These are phyloP conservation scores for Etheostoma spectabile DNA, from an alignment of 2,113 vertebrate genomes.

Conservation along the genomic window DNA sequence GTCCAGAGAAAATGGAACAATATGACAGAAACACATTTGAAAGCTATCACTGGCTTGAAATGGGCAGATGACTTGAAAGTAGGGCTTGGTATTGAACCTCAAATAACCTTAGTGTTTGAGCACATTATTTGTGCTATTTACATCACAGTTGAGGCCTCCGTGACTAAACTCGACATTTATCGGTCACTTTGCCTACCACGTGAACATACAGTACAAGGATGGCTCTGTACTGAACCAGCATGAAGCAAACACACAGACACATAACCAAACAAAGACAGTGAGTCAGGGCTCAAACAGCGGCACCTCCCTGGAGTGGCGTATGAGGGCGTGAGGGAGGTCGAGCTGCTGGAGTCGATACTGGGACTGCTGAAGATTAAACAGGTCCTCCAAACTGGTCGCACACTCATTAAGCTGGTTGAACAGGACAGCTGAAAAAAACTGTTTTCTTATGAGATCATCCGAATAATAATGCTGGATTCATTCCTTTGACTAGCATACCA, in stretches of 20 bases:
- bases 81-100: background rate
- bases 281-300: conserved; percentile 68
- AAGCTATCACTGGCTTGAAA: background rate
- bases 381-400: conserved; percentile 18
- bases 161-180: conserved; percentile 17
- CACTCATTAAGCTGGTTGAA: conserved; percentile 55
- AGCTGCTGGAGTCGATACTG: conserved; percentile 36
- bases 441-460: conserved; percentile 40
- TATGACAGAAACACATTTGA: background rate
- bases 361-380: conserved; percentile 32
- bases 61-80: background rate
- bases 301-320: conserved; percentile 51
- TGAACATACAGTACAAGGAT: conserved; percentile 44
- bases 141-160: background rate
- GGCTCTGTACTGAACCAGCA: conserved; percentile 18
- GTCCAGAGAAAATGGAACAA: conserved; percentile 12
- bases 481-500: background rate
- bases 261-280: conserved; percentile 66
- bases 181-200: conserved; percentile 48
- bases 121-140: background rate
- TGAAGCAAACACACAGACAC: conserved; percentile 43
- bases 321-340: conserved; percentile 44
- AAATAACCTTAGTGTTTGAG: background rate
- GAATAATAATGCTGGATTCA: background rate
- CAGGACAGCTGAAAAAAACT: conserved; percentile 35